Conservation (phyloP, 2,797 vertebrate species). For the Merluccius polli region DNA sequence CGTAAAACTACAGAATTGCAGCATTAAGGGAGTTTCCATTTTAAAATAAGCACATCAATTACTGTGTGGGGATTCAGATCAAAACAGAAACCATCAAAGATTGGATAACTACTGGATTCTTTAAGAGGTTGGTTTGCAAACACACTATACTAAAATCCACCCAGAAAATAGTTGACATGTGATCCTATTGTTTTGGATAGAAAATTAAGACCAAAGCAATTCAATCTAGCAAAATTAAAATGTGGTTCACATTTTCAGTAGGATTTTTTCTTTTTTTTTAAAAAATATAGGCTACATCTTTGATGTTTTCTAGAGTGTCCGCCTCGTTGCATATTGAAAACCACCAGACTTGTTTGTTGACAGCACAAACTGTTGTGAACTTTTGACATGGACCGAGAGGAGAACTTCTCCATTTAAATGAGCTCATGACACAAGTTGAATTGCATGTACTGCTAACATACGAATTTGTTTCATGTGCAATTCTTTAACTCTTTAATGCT, state of each 20-base stretch:
- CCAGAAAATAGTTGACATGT: constrained; percentile 1
- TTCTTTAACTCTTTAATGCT: background rate
- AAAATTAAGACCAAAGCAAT: background rate
- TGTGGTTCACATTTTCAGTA: background rate
- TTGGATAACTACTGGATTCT: constrained; percentile 29
- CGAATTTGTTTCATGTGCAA: background rate
- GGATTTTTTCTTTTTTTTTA: background rate
- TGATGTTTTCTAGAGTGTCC: background rate
- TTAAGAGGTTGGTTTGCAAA: background rate
- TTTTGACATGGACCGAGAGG: background rate
- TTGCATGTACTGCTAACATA: background rate
- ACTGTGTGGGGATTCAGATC: constrained; percentile 46
- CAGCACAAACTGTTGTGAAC: background rate
- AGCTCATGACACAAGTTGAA: background rate
- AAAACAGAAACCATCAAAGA: constrained; percentile 29
- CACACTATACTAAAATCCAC: background rate
- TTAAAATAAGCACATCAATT: constrained; percentile 62
- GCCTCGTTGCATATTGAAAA: background rate
- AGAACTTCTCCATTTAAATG: background rate
- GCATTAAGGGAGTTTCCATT: constrained; percentile 50
- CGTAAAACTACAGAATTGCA: constrained; percentile 42
- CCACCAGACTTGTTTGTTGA: constrained; percentile 5
- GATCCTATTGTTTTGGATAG: background rate
- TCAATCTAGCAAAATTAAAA: background rate
- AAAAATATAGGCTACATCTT: background rate